phyloP scores from a whole-genome alignment of 2,888 invertebrate genomes.

The Ochropleura leucogaster region DNA sequence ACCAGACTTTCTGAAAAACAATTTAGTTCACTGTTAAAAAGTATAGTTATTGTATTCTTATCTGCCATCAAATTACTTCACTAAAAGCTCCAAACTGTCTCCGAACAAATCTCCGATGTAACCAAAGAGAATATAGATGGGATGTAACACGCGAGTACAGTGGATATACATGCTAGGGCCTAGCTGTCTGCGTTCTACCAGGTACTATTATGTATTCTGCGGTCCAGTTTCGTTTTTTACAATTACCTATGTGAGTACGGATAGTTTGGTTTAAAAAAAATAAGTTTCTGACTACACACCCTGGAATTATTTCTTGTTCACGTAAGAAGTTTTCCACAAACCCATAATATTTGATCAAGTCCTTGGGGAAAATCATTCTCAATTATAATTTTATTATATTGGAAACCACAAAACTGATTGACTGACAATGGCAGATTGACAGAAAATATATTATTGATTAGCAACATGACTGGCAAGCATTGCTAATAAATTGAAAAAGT shows the following conservation, averaged over 20 bases:
- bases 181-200: too few species aligned
- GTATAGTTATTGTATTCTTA: background rate
- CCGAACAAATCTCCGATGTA: too few species aligned
- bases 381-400: background rate
- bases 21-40: conserved; percentile 8
- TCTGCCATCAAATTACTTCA: background rate
- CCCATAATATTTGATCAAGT: conserved; percentile 70
- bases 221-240: background rate
- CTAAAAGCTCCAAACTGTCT: background rate
- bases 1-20: conserved; percentile 84
- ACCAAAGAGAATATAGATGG: too few species aligned
- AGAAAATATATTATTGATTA: background rate
- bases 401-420: background rate
- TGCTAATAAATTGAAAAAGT: background rate
- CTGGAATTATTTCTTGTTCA: conserved; percentile 73
- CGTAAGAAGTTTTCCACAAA: conserved; percentile 69
- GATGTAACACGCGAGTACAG: too few species aligned
- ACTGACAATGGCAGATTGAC: background rate
- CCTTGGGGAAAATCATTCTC: conserved; percentile 73
- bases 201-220: too few species aligned
- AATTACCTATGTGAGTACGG: too few species aligned
- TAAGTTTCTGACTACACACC: conserved; percentile 67
- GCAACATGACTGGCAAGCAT: background rate
- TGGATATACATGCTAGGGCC: too few species aligned
- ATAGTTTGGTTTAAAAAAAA: too few species aligned